These are phyloP conservation scores for Sylvicola cinctus DNA, from an alignment of 2,888 invertebrate species.

Conservation along the genomic window DNA sequence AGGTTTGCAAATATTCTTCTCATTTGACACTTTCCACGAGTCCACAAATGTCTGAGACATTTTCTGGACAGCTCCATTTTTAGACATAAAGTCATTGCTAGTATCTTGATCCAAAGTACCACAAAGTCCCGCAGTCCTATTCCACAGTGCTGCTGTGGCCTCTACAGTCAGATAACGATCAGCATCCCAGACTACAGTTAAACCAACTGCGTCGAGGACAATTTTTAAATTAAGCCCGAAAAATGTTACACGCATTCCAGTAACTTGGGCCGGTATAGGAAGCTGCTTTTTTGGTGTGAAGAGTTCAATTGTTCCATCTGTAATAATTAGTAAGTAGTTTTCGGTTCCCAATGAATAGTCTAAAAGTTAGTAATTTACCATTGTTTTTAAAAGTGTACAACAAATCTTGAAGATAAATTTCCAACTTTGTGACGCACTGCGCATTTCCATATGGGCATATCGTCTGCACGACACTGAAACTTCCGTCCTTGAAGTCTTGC, in stretches of 20 bases:
- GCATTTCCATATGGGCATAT: slow-evolving; percentile 23
- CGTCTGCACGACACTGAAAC: slow-evolving; percentile 44
- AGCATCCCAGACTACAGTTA: slow-evolving; percentile 56
- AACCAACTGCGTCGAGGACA: slow-evolving; percentile 41
- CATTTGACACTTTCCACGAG: slow-evolving; percentile 15
- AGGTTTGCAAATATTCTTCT: slow-evolving; percentile 14
- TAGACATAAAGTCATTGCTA: slow-evolving; percentile 41
- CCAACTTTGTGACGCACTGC: slow-evolving; percentile 15
- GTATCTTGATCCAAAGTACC: slow-evolving; percentile 52
- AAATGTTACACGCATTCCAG: slow-evolving; percentile 52
- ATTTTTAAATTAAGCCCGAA: slow-evolving; percentile 48
- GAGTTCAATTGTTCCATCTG: slow-evolving; percentile 34
- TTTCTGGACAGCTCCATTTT: background rate
- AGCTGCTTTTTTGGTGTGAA: slow-evolving; percentile 31
- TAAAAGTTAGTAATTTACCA: slow-evolving; percentile 17
- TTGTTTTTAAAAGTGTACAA: slow-evolving; percentile 35
- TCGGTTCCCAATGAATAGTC: background rate
- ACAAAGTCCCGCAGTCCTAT: slow-evolving; percentile 63
- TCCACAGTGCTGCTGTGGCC: slow-evolving; percentile 48
- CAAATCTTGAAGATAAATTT: slow-evolving; percentile 43
- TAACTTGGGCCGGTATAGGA: slow-evolving; percentile 49
- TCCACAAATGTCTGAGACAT: slow-evolving; percentile 21
- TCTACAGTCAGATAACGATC: slow-evolving; percentile 45
- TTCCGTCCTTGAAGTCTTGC: slow-evolving; percentile 44
- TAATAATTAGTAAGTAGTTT: background rate